Conservation (phyloP, 1,140 invertebrate species). For the Rhagoletis zephyria region DNA sequence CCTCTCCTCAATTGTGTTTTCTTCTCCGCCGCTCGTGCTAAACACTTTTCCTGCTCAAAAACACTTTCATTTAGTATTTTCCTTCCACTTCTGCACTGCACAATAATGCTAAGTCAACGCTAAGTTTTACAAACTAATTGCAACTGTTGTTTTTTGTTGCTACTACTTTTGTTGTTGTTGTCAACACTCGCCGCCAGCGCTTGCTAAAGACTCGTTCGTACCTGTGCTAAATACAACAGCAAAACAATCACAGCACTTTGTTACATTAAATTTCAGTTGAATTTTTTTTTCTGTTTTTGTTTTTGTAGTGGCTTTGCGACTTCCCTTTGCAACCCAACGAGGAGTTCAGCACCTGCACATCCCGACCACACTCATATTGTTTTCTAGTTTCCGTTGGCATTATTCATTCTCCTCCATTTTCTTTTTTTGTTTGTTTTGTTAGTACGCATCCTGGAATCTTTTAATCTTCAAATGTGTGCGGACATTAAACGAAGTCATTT, state of each 20-base stretch:
- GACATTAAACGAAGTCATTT: background rate
- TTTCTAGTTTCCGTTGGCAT: background rate
- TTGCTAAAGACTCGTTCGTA: too few relatives aligned
- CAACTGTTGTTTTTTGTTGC: slow-evolving; percentile 19
- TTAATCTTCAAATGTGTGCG: background rate
- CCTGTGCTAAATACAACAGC: background rate
- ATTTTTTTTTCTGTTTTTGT: background rate
- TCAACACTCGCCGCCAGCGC: too few relatives aligned
- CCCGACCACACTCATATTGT: slow-evolving; percentile 1
- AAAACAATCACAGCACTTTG: background rate
- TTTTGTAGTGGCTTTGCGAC: background rate
- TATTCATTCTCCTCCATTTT: background rate
- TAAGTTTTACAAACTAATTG: slow-evolving; percentile 42
- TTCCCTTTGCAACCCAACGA: slow-evolving; percentile 8
- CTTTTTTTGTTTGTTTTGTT: background rate
- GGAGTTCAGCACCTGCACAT: background rate
- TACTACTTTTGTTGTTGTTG: background rate
- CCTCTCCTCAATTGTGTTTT: background rate
- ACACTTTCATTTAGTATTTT: slow-evolving; percentile 6
- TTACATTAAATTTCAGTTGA: background rate
- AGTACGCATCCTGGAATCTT: slow-evolving; percentile 1
- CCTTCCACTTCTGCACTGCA: background rate
- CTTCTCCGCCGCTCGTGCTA: background rate
- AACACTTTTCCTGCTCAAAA: slow-evolving; percentile 15
- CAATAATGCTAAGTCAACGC: slow-evolving; percentile 46